Evolutionary conservation across 1,140 invertebrate genomes (phyloP).

Genomic region (Anastrepha obliqua): DNA sequence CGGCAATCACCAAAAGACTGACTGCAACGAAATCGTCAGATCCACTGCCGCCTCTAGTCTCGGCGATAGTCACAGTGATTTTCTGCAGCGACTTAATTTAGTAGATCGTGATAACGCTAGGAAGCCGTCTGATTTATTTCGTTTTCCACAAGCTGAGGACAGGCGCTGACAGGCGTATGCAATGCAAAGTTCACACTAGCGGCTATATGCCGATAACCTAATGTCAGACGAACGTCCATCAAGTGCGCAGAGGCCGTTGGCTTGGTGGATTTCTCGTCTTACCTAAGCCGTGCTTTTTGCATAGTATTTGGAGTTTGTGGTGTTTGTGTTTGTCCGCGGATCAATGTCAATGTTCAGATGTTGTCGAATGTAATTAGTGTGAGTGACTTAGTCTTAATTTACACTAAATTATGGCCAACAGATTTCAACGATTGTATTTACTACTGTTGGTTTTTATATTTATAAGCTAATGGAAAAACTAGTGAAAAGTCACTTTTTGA

Average conservation of each 20-base stretch:
- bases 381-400: slow-evolving; percentile 54
- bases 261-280: neutral
- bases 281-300: neutral
- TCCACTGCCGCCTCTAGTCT: neutral
- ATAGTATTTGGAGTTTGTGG: neutral
- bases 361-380: slow-evolving; percentile 44
- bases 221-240: slow-evolving; percentile 41
- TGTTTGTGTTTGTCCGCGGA: neutral
- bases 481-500: too few species aligned
- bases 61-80: slow-evolving; percentile 52
- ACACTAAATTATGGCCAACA: slow-evolving; percentile 20
- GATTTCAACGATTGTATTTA: slow-evolving; percentile 59
- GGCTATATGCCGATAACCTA: slow-evolving; percentile 32
- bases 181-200: slow-evolving; percentile 43
- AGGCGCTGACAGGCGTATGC: slow-evolving; percentile 33
- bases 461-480: too few species aligned
- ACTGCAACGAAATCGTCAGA: slow-evolving; percentile 18
- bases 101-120: slow-evolving; percentile 74
- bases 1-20: slow-evolving; percentile 34
- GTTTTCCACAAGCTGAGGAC: slow-evolving; percentile 42
- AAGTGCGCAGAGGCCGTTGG: neutral
- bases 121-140: slow-evolving; percentile 75
- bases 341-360: slow-evolving; percentile 25
- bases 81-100: slow-evolving; percentile 68
- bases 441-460: slow-evolving; percentile 56